Conservation (phyloP, 2,113 vertebrate species). For the Megaceryle maxima region DNA sequence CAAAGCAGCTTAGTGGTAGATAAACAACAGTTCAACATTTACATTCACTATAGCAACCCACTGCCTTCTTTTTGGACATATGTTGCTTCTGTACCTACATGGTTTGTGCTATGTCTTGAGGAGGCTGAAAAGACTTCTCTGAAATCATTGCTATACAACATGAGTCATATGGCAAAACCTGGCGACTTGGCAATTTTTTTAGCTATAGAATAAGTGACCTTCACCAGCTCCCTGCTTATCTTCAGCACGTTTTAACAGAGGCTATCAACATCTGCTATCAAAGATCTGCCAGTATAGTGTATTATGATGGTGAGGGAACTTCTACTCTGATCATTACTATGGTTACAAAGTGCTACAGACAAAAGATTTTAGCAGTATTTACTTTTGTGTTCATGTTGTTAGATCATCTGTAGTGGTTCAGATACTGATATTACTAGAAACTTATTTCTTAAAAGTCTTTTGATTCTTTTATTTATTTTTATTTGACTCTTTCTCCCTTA, state of each 20-base stretch:
- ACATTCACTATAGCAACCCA: constrained; percentile 28
- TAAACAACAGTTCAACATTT: constrained; percentile 8
- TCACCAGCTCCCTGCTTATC: background rate
- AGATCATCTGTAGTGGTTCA: background rate
- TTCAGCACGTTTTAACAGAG: background rate
- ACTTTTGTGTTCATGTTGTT: background rate
- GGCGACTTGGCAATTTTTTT: background rate
- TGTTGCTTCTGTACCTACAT: background rate
- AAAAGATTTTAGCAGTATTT: constrained; percentile 4
- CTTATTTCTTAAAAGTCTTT: background rate
- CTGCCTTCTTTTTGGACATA: background rate
- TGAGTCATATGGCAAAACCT: background rate
- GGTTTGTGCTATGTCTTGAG: background rate
- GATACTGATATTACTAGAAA: background rate
- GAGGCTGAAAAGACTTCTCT: background rate
- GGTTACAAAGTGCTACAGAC: constrained; percentile 6
- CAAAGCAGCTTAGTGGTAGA: background rate
- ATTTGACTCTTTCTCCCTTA: background rate
- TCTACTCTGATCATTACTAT: constrained; percentile 8
- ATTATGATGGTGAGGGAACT: background rate
- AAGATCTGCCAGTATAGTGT: background rate
- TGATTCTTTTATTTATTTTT: background rate
- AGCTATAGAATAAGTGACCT: background rate
- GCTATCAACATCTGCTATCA: background rate
- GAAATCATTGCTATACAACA: background rate